Evolutionary conservation across 2,888 invertebrate species (phyloP).

Genomic region (Portevinia maculata): DNA sequence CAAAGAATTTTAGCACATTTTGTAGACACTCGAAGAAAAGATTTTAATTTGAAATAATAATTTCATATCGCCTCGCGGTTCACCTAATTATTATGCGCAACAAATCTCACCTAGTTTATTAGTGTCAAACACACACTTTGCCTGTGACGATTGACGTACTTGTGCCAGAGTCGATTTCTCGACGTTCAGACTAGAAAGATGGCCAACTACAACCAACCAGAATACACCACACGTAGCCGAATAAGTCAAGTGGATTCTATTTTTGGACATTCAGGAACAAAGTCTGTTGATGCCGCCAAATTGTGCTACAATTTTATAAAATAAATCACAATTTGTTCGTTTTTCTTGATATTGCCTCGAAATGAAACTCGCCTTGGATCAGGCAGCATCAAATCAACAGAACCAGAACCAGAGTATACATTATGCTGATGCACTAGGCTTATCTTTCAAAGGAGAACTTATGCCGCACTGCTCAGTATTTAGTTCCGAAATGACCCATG

Average conservation of each 20-base stretch:
- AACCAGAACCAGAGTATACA: constrained; percentile 75
- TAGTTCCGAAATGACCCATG: constrained; percentile 80
- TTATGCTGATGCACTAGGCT: constrained; percentile 36
- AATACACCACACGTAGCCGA: constrained; percentile 24
- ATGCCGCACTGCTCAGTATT: constrained; percentile 71
- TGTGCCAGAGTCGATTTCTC: constrained; percentile 54
- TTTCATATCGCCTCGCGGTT: constrained; percentile 30
- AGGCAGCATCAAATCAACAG: constrained; percentile 73
- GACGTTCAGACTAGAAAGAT: constrained; percentile 46
- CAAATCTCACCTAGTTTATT: constrained; percentile 70
- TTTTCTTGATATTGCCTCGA: constrained; percentile 67
- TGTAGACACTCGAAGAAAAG: constrained; percentile 9
- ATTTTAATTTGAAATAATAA: constrained; percentile 52
- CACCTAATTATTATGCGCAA: constrained; percentile 55
- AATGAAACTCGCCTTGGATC: constrained; percentile 69
- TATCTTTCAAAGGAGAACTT: constrained; percentile 73
- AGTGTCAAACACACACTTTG: constrained; percentile 58
- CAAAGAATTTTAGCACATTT: constrained; percentile 75
- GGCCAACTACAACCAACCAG: constrained; percentile 41
- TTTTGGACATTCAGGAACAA: constrained; percentile 62
- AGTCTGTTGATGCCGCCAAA: constrained; percentile 52
- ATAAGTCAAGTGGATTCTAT: constrained; percentile 68
- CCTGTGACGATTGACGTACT: constrained; percentile 70
- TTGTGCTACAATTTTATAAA: constrained; percentile 61
- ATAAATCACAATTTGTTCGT: constrained; percentile 69